Percentiles rank a stretch among this genome's conserved stretches.
These are phyloP conservation scores for Tribolium freemani DNA, from an alignment of 2,888 invertebrate genomes.

Conservation along the genomic window DNA sequence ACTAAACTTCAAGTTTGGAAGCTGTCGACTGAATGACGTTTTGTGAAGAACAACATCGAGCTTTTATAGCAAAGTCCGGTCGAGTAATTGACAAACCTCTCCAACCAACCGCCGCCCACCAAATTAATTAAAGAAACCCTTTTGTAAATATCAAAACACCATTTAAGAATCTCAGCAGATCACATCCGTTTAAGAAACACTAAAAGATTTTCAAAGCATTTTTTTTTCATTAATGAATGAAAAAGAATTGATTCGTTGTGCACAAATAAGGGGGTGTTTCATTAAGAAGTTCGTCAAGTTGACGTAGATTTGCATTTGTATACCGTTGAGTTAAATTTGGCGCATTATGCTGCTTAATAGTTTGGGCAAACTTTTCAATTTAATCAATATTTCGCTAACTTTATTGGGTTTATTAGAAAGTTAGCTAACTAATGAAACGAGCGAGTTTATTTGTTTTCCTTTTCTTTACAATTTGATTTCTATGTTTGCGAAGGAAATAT, in stretches of 20 bases:
- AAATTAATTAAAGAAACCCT: slow-evolving; percentile 60
- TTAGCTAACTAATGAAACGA: slow-evolving; percentile 19
- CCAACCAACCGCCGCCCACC: slow-evolving; percentile 53
- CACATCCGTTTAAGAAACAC: not conserved
- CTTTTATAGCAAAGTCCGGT: slow-evolving; percentile 52
- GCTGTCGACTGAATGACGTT: slow-evolving; percentile 47
- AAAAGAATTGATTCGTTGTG: too few relatives aligned
- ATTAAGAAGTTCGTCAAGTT: not conserved
- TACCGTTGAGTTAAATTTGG: not conserved
- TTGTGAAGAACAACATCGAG: slow-evolving; percentile 36
- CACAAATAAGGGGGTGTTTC: too few relatives aligned
- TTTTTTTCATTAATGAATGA: too few relatives aligned
- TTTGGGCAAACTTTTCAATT: slow-evolving; percentile 27
- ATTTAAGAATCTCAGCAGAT: not conserved
- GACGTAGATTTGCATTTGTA: not conserved
- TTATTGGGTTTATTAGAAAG: slow-evolving; percentile 30
- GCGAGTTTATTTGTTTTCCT: slow-evolving; percentile 31
- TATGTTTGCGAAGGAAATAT: slow-evolving; percentile 36
- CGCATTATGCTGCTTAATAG: not conserved
- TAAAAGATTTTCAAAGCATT: not conserved
- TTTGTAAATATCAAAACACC: slow-evolving; percentile 53
- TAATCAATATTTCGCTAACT: slow-evolving; percentile 32
- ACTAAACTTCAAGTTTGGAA: slow-evolving; percentile 41
- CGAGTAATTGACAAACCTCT: slow-evolving; percentile 45
- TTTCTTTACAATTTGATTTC: slow-evolving; percentile 30